Evolutionary conservation across 1,140 invertebrate genomes (phyloP), one percentile per base, ranked within the genome.

Genomic region (Aradophagus sp.): DNA sequence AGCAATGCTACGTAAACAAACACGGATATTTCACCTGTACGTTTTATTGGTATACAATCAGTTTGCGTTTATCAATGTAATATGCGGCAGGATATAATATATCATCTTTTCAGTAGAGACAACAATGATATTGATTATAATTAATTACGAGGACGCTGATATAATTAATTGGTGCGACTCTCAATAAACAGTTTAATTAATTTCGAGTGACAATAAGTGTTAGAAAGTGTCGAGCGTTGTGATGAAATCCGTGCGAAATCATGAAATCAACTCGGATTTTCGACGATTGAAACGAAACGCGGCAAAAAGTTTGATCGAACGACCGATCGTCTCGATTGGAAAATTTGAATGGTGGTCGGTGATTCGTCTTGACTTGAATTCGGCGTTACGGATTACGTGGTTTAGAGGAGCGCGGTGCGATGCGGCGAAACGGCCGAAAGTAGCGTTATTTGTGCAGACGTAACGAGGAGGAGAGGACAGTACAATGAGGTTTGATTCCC

Each of bases 401-500:
- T n/a, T n/a, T n/a, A n/a, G n/a, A n/a, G n/a, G n/a, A n/a, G n/a
- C n/a, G n/a, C n/a, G n/a, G n/a, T n/a, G n/a, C n/a, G n/a, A n/a
- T n/a, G n/a, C n/a, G n/a, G n/a, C n/a, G n/a, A n/a, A n/a, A n/a
- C n/a, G n/a, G n/a, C 27, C 31, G 41, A 63, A 63, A 63, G 39
- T 53, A 29, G 52, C 45, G 32, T 58, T 50, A 62, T 69, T 68
- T 61, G 55, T 48, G 16, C 23, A 48, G 29, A 19, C 20, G 23
- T 45, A 56, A 48, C 42, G 34, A 62, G 14, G 34, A 50, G 34
- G 20, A 42, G 26, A 45, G 55, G 42, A n/a, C n/a, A n/a, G n/a
- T n/a, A 68, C 56, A 72, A 66, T 63, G 48, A 66, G 35, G 39
- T 36, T 31, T 58, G 53, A 59, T 53, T 53, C 42, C 41, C 52